Evolutionary conservation across 2,113 vertebrate genomes (phyloP), one percentile per base, ranked within the genome.

Genomic region (Sturnus vulgaris): DNA sequence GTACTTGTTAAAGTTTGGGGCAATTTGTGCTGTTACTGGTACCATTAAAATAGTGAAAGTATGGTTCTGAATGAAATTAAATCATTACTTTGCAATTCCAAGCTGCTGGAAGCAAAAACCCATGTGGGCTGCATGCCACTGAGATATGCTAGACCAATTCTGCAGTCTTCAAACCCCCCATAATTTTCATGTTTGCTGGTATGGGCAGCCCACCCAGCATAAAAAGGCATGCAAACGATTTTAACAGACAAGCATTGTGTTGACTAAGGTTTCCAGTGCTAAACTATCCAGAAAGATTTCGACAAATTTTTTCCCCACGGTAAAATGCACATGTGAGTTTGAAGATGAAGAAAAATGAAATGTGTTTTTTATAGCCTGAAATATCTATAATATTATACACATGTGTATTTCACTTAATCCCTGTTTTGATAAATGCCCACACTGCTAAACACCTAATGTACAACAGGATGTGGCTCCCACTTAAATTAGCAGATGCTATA

Each of bases 401-500:
- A 64, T 33, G 87, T 85, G 65, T 86, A 84, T 88, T 94, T 90
- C 72, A 86, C 88, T 86, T 90, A 86, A 86, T 82, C 76, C 7
- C 46, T 94, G 65, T 93, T 95, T 97, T 94, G 93, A 93, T 82
- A 95, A 94, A 94, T 95, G 75, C 85, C 72, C 79, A 77, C 69
- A 61, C 49, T 94, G 95, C 91, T 93, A 94, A 95, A 95, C 87
- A 96, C 76, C 72, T 94, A 88, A 94, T 66, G 92, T 90, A 68
- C 61, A 92, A 94, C 86, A 93, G 92, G 95, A 97, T 92, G 88
- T 91, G 92, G 88, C 63, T 92, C 75, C 79, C 82, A 86, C 86
- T 97, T 95, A 92, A 96, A 94, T 96, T 88, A 97, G 65, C 83
- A 95, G 88, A 96, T 86, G 94, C 39, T 93, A 30, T 69, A 64